Percentiles rank a stretch among this genome's conserved stretches.
phyloP scores from a whole-genome alignment of 1,140 invertebrate species.

The Lasioglossum baleicum region DNA sequence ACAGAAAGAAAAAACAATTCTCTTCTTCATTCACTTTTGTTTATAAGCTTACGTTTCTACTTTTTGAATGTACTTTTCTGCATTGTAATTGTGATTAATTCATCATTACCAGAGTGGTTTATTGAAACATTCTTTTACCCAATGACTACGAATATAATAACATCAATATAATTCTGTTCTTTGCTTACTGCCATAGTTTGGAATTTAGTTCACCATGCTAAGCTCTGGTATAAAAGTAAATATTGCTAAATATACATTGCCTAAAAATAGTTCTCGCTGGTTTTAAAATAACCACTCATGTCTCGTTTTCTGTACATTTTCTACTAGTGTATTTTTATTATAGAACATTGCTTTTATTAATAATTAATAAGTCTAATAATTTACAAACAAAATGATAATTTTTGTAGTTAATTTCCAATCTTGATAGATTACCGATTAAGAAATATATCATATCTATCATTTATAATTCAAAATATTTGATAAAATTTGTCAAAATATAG shows the following conservation, averaged over 20 bases:
- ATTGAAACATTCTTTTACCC: no score
- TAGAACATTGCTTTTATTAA: neutral
- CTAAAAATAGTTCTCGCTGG: neutral
- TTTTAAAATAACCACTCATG: neutral
- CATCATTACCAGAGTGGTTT: no score
- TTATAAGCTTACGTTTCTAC: no score
- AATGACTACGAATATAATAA: no score
- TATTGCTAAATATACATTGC: neutral
- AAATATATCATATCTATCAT: neutral
- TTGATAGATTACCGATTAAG: neutral
- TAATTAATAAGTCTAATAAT: neutral
- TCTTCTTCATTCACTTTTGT: no score
- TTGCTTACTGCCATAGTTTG: neutral
- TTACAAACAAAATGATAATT: neutral
- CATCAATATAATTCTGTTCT: no score
- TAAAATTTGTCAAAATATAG: neutral
- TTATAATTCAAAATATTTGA: neutral
- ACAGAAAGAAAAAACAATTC: no score
- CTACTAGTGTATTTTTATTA: neutral
- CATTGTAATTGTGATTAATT: no score
- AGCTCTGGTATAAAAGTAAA: neutral
- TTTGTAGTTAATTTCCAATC: neutral
- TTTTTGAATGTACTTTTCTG: no score
- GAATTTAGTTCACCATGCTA: no score
- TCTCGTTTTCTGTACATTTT: neutral